Evolutionary conservation across 2,888 invertebrate genomes (phyloP).

Genomic region (Timandra comae): DNA sequence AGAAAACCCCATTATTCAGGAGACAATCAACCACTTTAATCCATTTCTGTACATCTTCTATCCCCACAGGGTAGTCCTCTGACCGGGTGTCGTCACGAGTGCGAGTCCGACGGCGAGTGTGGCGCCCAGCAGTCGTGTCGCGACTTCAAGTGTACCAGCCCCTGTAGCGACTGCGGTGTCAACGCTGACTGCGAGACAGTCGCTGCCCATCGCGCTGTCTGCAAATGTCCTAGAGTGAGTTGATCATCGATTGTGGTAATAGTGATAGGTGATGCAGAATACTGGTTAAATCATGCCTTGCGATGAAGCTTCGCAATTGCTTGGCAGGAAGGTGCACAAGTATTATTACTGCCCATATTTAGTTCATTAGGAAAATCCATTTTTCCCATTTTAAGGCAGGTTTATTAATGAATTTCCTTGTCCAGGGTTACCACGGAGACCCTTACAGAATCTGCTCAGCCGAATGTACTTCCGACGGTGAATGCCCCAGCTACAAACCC

Average conservation of each 20-base stretch:
- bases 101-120: constrained; percentile 86
- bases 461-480: constrained; percentile 86
- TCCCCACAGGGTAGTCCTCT: constrained; percentile 84
- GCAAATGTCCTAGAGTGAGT: constrained; percentile 85
- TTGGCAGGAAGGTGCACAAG: neutral
- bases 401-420: no score
- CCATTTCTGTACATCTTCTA: constrained; percentile 2
- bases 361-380: no score
- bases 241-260: neutral
- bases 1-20: no score
- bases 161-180: constrained; percentile 86
- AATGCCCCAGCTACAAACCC: constrained; percentile 86
- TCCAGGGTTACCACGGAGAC: constrained; percentile 88
- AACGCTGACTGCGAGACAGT: constrained; percentile 87
- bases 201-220: constrained; percentile 83
- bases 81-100: constrained; percentile 88
- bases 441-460: constrained; percentile 85
- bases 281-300: neutral
- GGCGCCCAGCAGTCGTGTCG: constrained; percentile 82
- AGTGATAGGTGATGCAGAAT: neutral
- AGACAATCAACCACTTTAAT: neutral
- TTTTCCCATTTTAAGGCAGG: no score
- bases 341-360: no score
- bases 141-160: constrained; percentile 84
- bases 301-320: neutral